A percentile compares a stretch with the other conserved stretches of the same genome.
These are phyloP conservation scores for Channa argus DNA, from an alignment of 2,113 vertebrate species.

Conservation along the genomic window DNA sequence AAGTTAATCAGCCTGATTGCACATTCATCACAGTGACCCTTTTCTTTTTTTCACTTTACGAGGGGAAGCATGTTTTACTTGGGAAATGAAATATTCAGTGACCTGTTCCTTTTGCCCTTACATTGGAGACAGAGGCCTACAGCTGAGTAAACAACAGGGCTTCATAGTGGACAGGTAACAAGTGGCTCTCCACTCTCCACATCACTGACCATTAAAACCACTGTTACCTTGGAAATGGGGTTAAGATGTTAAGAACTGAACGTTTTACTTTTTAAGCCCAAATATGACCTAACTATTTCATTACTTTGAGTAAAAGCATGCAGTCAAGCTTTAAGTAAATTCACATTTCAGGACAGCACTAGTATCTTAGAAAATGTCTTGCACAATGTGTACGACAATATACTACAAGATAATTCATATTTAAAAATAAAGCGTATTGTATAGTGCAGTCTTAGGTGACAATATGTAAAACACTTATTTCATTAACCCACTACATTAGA, in stretches of 20 bases:
- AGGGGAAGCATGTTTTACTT: conserved; percentile 84
- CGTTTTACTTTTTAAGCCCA: not conserved
- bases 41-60: conserved; percentile 66
- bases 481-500: not conserved
- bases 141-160: conserved; percentile 85
- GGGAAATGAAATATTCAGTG: conserved; percentile 88
- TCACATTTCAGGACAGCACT: too few species aligned
- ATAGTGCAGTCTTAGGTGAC: too few species aligned
- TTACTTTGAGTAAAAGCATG: conserved; percentile 14
- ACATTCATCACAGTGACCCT: conserved; percentile 84
- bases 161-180: conserved; percentile 77
- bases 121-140: conserved; percentile 79
- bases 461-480: too few species aligned
- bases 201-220: conserved; percentile 49
- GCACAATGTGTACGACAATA: too few species aligned
- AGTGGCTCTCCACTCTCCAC: conserved; percentile 15
- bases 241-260: conserved; percentile 1
- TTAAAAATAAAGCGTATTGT: too few species aligned
- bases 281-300: not conserved
- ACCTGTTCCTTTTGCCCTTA: conserved; percentile 80
- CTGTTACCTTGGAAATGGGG: conserved; percentile 17
- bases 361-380: too few species aligned
- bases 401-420: too few species aligned
- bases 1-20: conserved; percentile 87
- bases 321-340: not conserved